Conservation (phyloP, 2,888 invertebrate species). For the Gymnosoma rotundatum region DNA sequence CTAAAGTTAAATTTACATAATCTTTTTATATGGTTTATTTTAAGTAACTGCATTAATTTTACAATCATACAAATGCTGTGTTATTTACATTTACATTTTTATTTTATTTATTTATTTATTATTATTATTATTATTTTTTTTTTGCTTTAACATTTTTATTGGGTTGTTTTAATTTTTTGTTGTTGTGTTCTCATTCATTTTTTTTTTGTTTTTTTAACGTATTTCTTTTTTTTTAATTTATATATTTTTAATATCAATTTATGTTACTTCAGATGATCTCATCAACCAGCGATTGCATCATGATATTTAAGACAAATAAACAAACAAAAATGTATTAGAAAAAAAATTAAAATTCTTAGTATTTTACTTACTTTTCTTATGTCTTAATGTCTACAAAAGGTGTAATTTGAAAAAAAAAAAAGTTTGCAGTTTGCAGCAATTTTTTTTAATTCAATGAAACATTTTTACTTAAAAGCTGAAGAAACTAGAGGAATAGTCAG, state of each 20-base stretch:
- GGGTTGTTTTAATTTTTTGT: slow-evolving; percentile 26
- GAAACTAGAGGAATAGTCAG: too few relatives aligned
- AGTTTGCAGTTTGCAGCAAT: too few relatives aligned
- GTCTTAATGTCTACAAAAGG: too few relatives aligned
- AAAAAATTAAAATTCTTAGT: slow-evolving; percentile 23
- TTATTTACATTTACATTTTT: slow-evolving; percentile 21
- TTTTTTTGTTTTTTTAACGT: not conserved
- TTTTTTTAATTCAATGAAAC: too few relatives aligned
- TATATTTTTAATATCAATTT: slow-evolving; percentile 52
- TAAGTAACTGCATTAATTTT: slow-evolving; percentile 8
- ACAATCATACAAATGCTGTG: slow-evolving; percentile 1
- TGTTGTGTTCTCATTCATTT: slow-evolving; percentile 46
- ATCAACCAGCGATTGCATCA: slow-evolving; percentile 64
- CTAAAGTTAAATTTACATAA: slow-evolving; percentile 5
- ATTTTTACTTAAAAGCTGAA: too few relatives aligned
- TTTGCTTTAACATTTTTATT: slow-evolving; percentile 23
- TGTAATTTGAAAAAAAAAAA: too few relatives aligned
- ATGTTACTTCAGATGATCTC: slow-evolving; percentile 57
- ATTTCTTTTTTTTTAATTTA: slow-evolving; percentile 25
- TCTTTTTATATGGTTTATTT: not conserved
- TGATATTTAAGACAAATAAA: slow-evolving; percentile 50
- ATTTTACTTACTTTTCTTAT: too few relatives aligned
- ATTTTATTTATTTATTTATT: too few relatives aligned
- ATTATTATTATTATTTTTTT: too few relatives aligned
- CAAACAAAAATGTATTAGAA: not conserved